Evolutionary conservation across 1,140 invertebrate genomes (phyloP), one percentile per base, ranked within the genome.

Genomic region (Xylocopa sonorina): DNA sequence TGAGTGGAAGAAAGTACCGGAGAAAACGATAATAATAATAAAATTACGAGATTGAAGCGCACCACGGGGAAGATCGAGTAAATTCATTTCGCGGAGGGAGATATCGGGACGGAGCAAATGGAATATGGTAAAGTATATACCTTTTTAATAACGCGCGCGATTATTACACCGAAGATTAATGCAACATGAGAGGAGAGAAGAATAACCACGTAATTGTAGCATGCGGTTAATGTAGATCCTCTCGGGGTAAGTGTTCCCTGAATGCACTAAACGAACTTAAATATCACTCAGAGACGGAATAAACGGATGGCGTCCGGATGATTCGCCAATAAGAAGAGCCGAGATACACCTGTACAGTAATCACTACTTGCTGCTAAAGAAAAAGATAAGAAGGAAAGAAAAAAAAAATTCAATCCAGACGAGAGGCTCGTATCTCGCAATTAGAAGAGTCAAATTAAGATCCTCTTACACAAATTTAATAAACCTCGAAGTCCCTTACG

Each of bases 81-180:
- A 60, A 38, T 60, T 60, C 32, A 27, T 60, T 34, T 64, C 10
- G 24, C 16, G 18, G 18, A 60, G 34, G 34, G 29, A 38, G n/a
- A 32, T 60, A 58, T 60, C 18, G 34, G 29, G 57, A 38, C 32
- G 57, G 34, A 60, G 32, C 9, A n/a, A 60, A 34, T 60, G 63
- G 41, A 46, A 18, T 24, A 46, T 29, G 27, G 24, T 27, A 21
- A 18, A 46, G 63, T n/a, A n/a, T n/a, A n/a, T 66, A 27, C 41
- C 63, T 66, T 66, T 66, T 66, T 66, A 66, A 66, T 66, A 66
- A 66, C 63, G 41, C 41, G 41, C 34, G 18, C 63, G 63, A 66
- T 66, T 66, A 66, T 66, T 66, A 66, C 63, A 24, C 12, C 9
- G 24, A 29, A 29, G 63, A 66, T 66, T 66, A 66, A 66, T 66